Base-by-base conservation (phyloP, 1,140 invertebrate species). In the Atta texana region DNA sequence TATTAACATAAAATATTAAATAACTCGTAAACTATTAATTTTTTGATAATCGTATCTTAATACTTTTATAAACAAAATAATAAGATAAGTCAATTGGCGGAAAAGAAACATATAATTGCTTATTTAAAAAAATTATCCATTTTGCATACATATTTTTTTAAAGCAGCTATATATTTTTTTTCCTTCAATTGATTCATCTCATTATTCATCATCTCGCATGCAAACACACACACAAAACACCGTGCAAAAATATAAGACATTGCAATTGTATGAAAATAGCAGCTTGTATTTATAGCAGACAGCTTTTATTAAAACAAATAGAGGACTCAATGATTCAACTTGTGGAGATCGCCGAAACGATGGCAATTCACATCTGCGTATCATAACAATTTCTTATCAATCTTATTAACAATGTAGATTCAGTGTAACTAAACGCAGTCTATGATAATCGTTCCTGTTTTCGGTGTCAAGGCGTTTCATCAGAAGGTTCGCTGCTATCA, bases 401-500 rank as follows among this genome's bases (percentile, higher is more conserved):
- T 7, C 49, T 66, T 16, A 8, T 55, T 31, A 16, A 7, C 53
- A 5, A 64, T 66, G 18, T 28, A 34, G 51, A 85, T 53, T 31
- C 72, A 34, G 16, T 31, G 71, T 24, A 61, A 53, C 61, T 24
- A 53, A 88, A 66, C 85, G n/a, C 72, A 86, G 59, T 14, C 53
- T 6, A n/a, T 34, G 7, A 44, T 55, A 18, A 24, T 24, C 59
- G 34, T 59, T 59, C n/a, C 53, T 31, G 69, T 85, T 87, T 92
- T 92, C 82, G 87, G 64, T 90, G 91, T 91, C 91, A 91, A 90
- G 90, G 90, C 85, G 75, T 80, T 68, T 44, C 2, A 44, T 85
- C 39, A 88, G 85, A 53, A 85, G 72, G n/a, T 18, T n/a, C 44
- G 31, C 57, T 71, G 61, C 75, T 86, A 80, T 88, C 75, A 55